Conservation (phyloP, 2,797 vertebrate genomes). For the Anomalospiza imberbis region DNA sequence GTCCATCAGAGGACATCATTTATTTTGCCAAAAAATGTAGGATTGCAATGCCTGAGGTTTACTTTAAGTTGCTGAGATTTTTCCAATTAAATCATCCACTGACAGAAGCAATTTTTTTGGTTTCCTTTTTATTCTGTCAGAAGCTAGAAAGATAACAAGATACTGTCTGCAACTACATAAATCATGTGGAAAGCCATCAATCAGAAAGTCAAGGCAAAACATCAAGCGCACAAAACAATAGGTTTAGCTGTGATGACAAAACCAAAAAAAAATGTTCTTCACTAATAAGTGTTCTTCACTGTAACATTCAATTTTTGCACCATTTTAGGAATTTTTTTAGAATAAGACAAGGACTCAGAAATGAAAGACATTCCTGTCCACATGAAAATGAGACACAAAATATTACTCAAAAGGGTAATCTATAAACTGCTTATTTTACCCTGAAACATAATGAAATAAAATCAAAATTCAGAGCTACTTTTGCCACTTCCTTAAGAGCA, state of each 20-base stretch:
- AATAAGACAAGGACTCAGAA: constrained; percentile 24
- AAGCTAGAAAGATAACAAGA: constrained; percentile 65
- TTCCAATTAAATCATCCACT: constrained; percentile 67
- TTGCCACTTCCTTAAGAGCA: background rate
- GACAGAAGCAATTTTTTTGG: constrained; percentile 65
- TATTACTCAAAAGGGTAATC: constrained; percentile 64
- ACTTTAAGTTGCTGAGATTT: constrained; percentile 51
- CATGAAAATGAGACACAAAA: constrained; percentile 55
- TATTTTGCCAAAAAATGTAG: constrained; percentile 45
- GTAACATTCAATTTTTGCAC: background rate
- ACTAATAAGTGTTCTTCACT: background rate
- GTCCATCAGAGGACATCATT: constrained; percentile 36
- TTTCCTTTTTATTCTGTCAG: constrained; percentile 46
- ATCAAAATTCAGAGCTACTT: constrained; percentile 44
- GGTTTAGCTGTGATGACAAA: background rate
- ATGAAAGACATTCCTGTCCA: constrained; percentile 25
- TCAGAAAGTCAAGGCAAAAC: constrained; percentile 21
- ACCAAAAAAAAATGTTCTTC: background rate
- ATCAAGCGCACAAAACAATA: background rate
- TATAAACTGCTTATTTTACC: constrained; percentile 54
- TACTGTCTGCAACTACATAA: constrained; percentile 34
- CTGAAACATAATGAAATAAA: constrained; percentile 14
- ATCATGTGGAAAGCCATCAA: constrained; percentile 53
- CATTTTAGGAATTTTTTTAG: constrained; percentile 22
- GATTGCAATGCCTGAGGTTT: constrained; percentile 47